A percentile compares a stretch with the other conserved stretches of the same genome.
These are phyloP conservation scores for Oopsacas minuta DNA, from an alignment of 37 sponge, comb jelly and placozoan genomes.

Conservation along the genomic window DNA sequence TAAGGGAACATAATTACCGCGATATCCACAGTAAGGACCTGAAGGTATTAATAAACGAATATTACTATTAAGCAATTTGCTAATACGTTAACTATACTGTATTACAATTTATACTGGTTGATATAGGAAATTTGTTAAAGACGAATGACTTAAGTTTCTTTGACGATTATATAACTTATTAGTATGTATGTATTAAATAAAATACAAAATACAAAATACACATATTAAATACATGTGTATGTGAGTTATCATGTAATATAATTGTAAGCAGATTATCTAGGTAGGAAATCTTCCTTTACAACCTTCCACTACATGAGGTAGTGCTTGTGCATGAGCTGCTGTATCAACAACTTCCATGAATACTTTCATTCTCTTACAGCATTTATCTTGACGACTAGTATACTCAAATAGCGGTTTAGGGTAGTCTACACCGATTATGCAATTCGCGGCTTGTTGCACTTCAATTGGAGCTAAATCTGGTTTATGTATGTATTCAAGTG, in stretches of 20 bases:
- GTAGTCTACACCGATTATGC: conserved; percentile 70
- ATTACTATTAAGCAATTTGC: too few relatives aligned
- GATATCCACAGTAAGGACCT: too few relatives aligned
- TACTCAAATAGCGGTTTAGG: conserved; percentile 50
- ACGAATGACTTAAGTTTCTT: too few relatives aligned
- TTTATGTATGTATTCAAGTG: conserved; percentile 56
- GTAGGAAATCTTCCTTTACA: neutral
- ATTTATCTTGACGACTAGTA: neutral
- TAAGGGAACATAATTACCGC: too few relatives aligned
- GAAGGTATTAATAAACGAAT: too few relatives aligned
- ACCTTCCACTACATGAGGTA: neutral
- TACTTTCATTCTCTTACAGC: neutral
- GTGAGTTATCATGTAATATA: neutral
- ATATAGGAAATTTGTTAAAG: too few relatives aligned
- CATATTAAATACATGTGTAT: neutral
- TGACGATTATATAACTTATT: too few relatives aligned
- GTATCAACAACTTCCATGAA: neutral
- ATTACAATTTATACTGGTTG: too few relatives aligned
- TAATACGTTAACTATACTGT: too few relatives aligned
- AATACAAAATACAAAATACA: neutral
- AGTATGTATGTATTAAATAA: neutral
- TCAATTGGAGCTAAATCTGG: conserved; percentile 73
- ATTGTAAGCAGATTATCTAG: too few relatives aligned
- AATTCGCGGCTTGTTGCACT: conserved; percentile 53
- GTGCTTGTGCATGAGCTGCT: neutral